Evolutionary conservation across 2,797 vertebrate genomes (phyloP).

Genomic region (Tympanoctomys barrerae): DNA sequence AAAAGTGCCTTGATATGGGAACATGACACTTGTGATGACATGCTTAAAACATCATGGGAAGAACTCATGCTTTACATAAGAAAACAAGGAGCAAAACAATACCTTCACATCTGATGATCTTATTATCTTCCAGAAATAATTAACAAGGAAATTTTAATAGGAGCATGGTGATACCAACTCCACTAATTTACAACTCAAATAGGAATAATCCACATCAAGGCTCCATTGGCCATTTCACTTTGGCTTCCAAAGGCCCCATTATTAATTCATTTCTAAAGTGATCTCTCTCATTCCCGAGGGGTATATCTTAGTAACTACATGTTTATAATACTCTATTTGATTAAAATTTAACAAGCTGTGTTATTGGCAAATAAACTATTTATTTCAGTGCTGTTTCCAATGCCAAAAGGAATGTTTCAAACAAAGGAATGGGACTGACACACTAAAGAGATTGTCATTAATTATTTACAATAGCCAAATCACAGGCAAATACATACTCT

Average conservation of each 20-base stretch:
- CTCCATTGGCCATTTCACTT: constrained; percentile 72
- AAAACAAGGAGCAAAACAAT: constrained; percentile 37
- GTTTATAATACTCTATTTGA: constrained; percentile 83
- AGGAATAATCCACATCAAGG: constrained; percentile 62
- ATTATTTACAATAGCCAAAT: constrained; percentile 77
- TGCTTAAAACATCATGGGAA: constrained; percentile 15
- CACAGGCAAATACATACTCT: constrained; percentile 2
- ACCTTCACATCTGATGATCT: not conserved
- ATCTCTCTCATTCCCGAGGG: constrained; percentile 80
- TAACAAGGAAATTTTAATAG: constrained; percentile 61
- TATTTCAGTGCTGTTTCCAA: constrained; percentile 63
- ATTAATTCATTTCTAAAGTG: constrained; percentile 86
- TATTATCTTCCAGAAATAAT: constrained; percentile 72
- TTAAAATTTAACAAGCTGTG: constrained; percentile 87
- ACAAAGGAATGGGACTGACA: constrained; percentile 61
- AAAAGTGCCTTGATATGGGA: not conserved
- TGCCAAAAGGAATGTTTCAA: constrained; percentile 73
- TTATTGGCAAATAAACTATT: constrained; percentile 86
- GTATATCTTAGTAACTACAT: constrained; percentile 75
- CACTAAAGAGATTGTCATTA: constrained; percentile 63
- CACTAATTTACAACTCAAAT: constrained; percentile 70
- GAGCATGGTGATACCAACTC: constrained; percentile 16
- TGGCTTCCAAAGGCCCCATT: constrained; percentile 79
- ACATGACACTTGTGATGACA: not conserved
- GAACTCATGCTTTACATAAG: not conserved